Conservation (phyloP, 2,113 vertebrate genomes). For the Falcunculus frontatus region DNA sequence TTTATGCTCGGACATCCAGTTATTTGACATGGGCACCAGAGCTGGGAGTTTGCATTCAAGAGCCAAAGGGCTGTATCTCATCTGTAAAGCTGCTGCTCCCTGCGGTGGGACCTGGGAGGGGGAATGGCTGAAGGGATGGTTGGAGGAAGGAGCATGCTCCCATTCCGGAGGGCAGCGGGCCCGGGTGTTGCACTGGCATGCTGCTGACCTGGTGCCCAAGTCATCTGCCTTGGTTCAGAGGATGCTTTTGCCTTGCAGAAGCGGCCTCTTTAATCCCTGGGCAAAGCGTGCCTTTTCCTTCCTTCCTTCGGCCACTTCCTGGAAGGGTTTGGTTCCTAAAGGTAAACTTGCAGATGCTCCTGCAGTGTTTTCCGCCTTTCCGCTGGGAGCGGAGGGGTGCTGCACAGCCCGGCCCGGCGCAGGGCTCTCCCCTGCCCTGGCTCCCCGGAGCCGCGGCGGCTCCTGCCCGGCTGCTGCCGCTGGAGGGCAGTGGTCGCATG, state of each 20-base stretch:
- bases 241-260: neutral
- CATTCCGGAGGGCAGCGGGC: fast-evolving
- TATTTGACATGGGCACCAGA: neutral
- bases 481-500: neutral
- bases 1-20: neutral
- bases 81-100: neutral
- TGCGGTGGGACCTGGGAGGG: neutral
- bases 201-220: neutral
- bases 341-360: no score
- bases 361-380: fast-evolving
- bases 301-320: fast-evolving
- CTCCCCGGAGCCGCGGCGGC: neutral
- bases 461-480: neutral
- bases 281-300: neutral
- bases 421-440: neutral
- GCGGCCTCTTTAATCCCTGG: neutral
- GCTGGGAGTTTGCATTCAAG: neutral
- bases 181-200: fast-evolving
- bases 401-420: fast-evolving
- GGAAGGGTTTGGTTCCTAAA: neutral
- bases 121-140: fast-evolving
- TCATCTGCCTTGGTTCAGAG: fast-evolving
- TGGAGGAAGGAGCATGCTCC: neutral
- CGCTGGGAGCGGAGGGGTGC: fast-evolving
- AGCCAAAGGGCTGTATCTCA: fast-evolving